Evolutionary conservation across 2,797 vertebrate species (phyloP), one percentile per base, ranked within the genome.

Genomic region (Esox masquinongy): DNA sequence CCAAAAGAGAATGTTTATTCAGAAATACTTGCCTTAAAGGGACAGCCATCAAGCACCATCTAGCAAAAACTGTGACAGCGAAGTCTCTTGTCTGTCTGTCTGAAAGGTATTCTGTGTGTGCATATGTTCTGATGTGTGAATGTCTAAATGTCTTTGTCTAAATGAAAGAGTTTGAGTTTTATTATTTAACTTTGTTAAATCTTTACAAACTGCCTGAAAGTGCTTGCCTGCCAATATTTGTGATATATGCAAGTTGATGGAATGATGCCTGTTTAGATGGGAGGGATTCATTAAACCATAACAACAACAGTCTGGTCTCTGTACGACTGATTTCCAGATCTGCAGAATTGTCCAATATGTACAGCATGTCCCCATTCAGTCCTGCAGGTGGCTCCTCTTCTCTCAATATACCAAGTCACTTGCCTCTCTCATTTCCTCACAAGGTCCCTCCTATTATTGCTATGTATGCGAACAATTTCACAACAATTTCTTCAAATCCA

Each of bases 221-320:
- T 92, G 84, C 88, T 83, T 91, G 91, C 88, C 90, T 94, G 92
- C 91, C 88, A 90, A 90, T 91, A 79, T 86, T 85, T 91, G 91
- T 93, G 84, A 82, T 85, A 83, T 73, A 76, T 89, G 85, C 24
- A 22, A 61, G 11, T 90, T 84, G 80, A 85, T 82, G 77, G 81
- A 88, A 86, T 74, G 68, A 73, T 51, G 79, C 80, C 73, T 86
- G 79, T 80, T 69, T 68, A 74, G 69, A 74, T 66, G 29, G 39
- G 74, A 82, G 59, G 74, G 74, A 73, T 64, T 83, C 80, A 92
- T 89, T 94, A 93, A 94, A 94, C 34, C 77, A 53, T 49, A 79
- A 85, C 74, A 80, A 77, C 17, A 50, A 31, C n/a, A 47, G 36
- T 77, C 15, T 47, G 63, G 67, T 83, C n/a, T 81, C 53, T 84